Base-by-base conservation (phyloP, 2,888 invertebrate genomes). In the Diaprepes abbreviatus region DNA sequence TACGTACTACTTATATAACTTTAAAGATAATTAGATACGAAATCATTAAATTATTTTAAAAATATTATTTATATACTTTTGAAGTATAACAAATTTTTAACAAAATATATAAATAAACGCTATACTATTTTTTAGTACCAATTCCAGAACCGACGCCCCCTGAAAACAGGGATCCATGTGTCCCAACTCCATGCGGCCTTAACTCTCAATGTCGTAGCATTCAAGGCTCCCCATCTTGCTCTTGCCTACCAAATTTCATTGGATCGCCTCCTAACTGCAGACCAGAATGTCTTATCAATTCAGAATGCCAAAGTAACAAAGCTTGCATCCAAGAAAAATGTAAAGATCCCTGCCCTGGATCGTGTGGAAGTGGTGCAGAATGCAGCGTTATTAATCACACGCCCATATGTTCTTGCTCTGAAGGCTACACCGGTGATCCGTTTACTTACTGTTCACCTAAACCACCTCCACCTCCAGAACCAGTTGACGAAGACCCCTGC, bases 181-280 rank as follows among this genome's bases (percentile, higher is more conserved):
- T 89, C 60, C 93, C 93, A 16, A 91, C 92, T 35, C 93, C 93
- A 1, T 94, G 94, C 81, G 94, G 94, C 12, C 88, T 90, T 17
- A 91, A 92, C 80, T 90, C 93, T 5, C 87, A 91, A 78, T 94
- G 94, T 79, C 87, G 89, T 70, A 89, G 90, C 75, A 85, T 88
- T 16, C 88, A 89, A 70, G 88, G 88, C 40, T 84, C 86, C 21
- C 91, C 93, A 28, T 89, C 91, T 17, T 94, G 94, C 80, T 89
- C 92, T 55, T 94, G 94, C 80, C 81, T 90, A 60, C 85, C 88
- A 31, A 89, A 88, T 75, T 94, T 90, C 79, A 87, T 88, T 73
- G 94, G 94, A 55, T 89, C 89, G 72, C 92, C 94, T 57, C 91
- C 92, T 64, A 91, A 91, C 77, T 93, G 93, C 80, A 87, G 91